These are phyloP conservation scores for Eulemur rubriventer DNA, from an alignment of 2,797 vertebrate genomes.

Conservation along the genomic window DNA sequence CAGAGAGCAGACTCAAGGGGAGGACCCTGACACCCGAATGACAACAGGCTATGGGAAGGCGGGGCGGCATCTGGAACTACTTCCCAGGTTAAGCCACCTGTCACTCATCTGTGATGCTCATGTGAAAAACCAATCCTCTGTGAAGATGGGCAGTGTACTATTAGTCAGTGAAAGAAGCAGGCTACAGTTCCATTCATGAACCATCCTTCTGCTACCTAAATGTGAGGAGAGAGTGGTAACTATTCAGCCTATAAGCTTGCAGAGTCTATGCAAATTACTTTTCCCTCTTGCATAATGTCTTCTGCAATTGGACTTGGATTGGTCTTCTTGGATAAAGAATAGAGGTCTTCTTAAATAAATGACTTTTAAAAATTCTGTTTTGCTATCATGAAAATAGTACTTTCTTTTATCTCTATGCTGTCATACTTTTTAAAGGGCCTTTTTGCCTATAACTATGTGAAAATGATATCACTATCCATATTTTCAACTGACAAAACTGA, in stretches of 20 bases:
- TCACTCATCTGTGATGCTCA: too few relatives aligned
- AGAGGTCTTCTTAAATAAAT: background rate
- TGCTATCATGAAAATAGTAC: background rate
- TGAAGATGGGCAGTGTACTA: background rate
- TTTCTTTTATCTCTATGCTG: background rate
- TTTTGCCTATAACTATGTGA: background rate
- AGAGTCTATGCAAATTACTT: background rate
- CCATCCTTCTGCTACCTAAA: background rate
- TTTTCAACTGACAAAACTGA: background rate
- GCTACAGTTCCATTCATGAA: background rate
- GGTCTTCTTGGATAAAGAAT: background rate
- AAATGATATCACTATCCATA: background rate
- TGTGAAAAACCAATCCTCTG: background rate
- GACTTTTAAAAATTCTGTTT: background rate
- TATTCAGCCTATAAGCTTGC: background rate
- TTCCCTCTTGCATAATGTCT: background rate
- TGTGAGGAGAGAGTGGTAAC: background rate
- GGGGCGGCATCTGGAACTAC: background rate
- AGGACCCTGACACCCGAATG: background rate
- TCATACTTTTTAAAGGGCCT: background rate
- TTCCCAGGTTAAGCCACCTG: too few relatives aligned
- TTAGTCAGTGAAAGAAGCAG: background rate
- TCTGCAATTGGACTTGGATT: background rate
- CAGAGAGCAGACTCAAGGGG: background rate
- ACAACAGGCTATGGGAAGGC: background rate